Conservation (phyloP, 2,113 vertebrate genomes). For the Notarius quadriscutis region DNA sequence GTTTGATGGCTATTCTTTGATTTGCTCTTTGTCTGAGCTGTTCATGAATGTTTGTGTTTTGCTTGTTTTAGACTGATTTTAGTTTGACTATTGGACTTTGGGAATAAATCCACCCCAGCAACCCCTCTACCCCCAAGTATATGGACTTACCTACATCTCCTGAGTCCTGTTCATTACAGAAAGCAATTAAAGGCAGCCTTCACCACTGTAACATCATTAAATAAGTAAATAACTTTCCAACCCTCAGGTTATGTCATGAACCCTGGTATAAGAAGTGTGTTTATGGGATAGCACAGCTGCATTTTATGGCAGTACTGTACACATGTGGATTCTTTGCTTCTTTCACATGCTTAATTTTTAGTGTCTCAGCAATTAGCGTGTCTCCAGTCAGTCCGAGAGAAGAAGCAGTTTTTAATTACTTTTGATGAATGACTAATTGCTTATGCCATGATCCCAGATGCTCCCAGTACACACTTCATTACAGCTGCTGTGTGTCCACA, state of each 20-base stretch:
- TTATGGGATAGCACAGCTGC: not conserved
- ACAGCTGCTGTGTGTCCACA: slow-evolving; percentile 64
- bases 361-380: slow-evolving; percentile 71
- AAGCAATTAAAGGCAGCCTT: not conserved
- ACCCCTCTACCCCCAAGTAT: not conserved
- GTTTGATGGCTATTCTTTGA: not conserved
- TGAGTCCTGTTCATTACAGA: not conserved
- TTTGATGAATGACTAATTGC: slow-evolving; percentile 79
- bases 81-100: not conserved
- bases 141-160: not conserved
- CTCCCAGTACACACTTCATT: slow-evolving; percentile 64
- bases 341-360: slow-evolving; percentile 64
- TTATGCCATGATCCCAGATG: slow-evolving; percentile 61
- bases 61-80: not conserved
- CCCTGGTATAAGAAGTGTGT: not conserved
- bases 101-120: not conserved
- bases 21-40: not conserved
- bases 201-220: not conserved
- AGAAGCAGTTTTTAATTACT: slow-evolving; percentile 79
- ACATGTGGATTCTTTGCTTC: slow-evolving; percentile 38
- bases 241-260: not conserved
- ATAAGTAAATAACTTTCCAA: not conserved
- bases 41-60: not conserved
- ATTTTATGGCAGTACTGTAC: slow-evolving; percentile 27
- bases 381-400: slow-evolving; percentile 72